Evolutionary conservation across 1,140 invertebrate species (phyloP).

Genomic region (Manduca sexta): DNA sequence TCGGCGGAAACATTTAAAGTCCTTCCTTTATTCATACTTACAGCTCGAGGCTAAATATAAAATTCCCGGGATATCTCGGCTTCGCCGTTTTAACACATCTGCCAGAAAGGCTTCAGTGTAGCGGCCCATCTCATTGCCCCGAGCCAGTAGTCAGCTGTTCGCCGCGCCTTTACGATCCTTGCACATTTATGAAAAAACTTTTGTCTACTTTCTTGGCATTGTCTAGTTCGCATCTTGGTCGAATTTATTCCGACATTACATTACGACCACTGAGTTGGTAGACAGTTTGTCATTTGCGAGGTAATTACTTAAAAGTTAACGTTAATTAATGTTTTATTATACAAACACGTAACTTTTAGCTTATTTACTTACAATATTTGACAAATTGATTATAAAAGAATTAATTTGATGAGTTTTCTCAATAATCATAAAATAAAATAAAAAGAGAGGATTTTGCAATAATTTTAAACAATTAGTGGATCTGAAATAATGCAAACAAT

Average conservation of each 20-base stretch:
- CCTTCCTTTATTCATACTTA: conserved; percentile 48
- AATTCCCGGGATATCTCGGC: conserved; percentile 57
- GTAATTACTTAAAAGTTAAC: too few relatives aligned
- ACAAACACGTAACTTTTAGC: too few relatives aligned
- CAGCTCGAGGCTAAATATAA: conserved; percentile 49
- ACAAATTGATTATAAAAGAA: too few relatives aligned
- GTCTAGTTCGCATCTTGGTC: conserved; percentile 19
- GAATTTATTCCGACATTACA: neutral
- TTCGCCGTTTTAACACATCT: conserved; percentile 66
- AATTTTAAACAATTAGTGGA: neutral
- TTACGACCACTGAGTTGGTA: too few relatives aligned
- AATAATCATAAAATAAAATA: too few relatives aligned
- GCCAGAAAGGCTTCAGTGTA: conserved; percentile 44
- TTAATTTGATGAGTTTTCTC: too few relatives aligned
- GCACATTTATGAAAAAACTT: conserved; percentile 70
- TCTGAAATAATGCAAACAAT: neutral
- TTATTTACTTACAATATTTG: too few relatives aligned
- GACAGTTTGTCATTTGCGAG: too few relatives aligned
- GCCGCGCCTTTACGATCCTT: conserved; percentile 32
- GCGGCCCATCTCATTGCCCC: conserved; percentile 26
- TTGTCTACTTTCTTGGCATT: conserved; percentile 60
- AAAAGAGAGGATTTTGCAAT: too few relatives aligned
- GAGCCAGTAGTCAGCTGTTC: conserved; percentile 58
- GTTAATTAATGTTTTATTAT: too few relatives aligned
- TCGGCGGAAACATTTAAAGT: conserved; percentile 31